These are phyloP conservation scores for Glaucopsyche alexis DNA, from an alignment of 2,888 invertebrate species.

Conservation along the genomic window DNA sequence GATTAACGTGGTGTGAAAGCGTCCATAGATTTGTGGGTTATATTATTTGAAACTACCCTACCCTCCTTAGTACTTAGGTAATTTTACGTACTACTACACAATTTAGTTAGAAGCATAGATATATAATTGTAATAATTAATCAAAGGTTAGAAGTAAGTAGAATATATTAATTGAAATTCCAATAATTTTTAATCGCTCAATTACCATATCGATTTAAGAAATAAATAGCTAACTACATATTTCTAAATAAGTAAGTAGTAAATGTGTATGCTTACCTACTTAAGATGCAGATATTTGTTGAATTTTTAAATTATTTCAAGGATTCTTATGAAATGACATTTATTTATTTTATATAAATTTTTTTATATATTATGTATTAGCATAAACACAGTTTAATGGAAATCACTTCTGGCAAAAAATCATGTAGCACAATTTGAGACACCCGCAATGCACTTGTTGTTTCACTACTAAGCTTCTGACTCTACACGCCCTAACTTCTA, in stretches of 20 bases:
- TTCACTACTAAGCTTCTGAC: too few relatives aligned
- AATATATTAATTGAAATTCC: not conserved
- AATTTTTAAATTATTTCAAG: not conserved
- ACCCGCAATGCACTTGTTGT: too few relatives aligned
- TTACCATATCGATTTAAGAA: not conserved
- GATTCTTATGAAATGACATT: not conserved
- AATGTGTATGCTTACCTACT: too few relatives aligned
- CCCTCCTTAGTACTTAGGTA: not conserved
- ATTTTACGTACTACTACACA: not conserved
- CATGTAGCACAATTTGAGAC: too few relatives aligned
- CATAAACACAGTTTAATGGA: not conserved
- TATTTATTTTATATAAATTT: not conserved
- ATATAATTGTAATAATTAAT: too few relatives aligned
- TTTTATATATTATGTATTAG: too few relatives aligned
- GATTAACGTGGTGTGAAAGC: too few relatives aligned
- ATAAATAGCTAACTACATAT: not conserved
- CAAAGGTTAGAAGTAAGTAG: too few relatives aligned
- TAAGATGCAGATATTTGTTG: not conserved
- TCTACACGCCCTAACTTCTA: too few relatives aligned
- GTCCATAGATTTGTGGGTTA: too few relatives aligned
- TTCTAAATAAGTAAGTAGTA: not conserved
- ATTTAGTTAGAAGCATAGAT: too few relatives aligned
- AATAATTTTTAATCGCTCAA: not conserved
- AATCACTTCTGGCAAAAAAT: not conserved
- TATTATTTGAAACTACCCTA: too few relatives aligned